Percentiles rank a stretch among this genome's conserved stretches.
phyloP scores from a whole-genome alignment of 2,888 invertebrate species.

The Drosophila merina region DNA sequence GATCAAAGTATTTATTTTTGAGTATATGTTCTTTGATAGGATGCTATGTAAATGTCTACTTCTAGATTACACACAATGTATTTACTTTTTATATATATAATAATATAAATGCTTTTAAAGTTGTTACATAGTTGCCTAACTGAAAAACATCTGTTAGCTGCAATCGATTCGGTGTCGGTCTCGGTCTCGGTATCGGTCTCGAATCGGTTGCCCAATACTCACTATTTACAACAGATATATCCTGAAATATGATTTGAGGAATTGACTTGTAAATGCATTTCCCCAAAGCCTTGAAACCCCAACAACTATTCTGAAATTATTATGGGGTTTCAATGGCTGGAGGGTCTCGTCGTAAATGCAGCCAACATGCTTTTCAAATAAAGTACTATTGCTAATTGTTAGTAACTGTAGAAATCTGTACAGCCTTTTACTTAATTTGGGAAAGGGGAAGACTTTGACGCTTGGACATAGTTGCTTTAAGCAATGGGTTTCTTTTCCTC shows the following conservation, averaged over 20 bases:
- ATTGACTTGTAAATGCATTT: conserved; percentile 64
- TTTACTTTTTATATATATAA: conserved; percentile 57
- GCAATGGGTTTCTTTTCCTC: background rate
- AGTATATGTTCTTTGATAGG: conserved; percentile 36
- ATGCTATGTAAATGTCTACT: conserved; percentile 47
- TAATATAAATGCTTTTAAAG: conserved; percentile 57
- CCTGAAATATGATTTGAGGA: conserved; percentile 74
- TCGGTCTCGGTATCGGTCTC: conserved; percentile 3
- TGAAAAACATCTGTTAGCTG: conserved; percentile 42
- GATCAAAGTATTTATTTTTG: conserved; percentile 65
- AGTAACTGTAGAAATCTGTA: conserved; percentile 47
- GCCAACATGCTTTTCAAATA: conserved; percentile 49
- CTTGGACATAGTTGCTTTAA: conserved; percentile 16
- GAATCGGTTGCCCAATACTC: conserved; percentile 56
- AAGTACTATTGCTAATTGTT: conserved; percentile 70
- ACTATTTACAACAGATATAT: conserved; percentile 62
- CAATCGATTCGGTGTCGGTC: conserved; percentile 11
- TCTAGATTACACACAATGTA: conserved; percentile 38
- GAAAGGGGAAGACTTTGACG: conserved; percentile 27
- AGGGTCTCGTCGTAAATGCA: conserved; percentile 28
- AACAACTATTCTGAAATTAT: conserved; percentile 29
- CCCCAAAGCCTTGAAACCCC: conserved; percentile 35
- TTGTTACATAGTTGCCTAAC: conserved; percentile 61
- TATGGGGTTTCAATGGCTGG: conserved; percentile 1
- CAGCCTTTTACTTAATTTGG: conserved; percentile 25